Base-by-base conservation (phyloP, 2,113 vertebrate genomes). In the Argyrosomus japonicus region DNA sequence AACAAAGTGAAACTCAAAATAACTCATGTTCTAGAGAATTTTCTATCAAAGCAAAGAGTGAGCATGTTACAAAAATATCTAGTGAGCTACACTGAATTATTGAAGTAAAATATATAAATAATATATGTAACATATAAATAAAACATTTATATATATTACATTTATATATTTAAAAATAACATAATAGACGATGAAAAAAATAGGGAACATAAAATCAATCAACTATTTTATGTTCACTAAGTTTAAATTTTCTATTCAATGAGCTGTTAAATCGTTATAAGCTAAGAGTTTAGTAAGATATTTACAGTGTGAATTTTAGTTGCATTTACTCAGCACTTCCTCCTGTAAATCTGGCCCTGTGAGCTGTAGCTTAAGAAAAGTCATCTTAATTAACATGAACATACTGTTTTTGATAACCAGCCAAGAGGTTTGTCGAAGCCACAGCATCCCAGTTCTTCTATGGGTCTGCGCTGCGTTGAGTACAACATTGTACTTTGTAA, bases 71-170 rank as follows among this genome's bases (percentile, higher is more conserved):
- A 56, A 47, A 54, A 53, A 68, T 17, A 71, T 8, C 47, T 25
- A 7, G 32, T 47, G 36, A 57, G 32, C 17, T 21, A 61, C 54
- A 43, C 3, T 61, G 6, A 68, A 75, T 75, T 29, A 76, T 82
- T 75, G 2, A 82, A 11, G 3, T 15, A 56, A 54, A 43, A 61
- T 47, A 63, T 21, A 75, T 68, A 32, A 75, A 69, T 75, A 61
- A 61, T 82, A 29, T 17, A 75, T 54, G 54, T 6, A 23, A 23
- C 48, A 75, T 74, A 65, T 71, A 1, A 57, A 81, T 75, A 75
- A 82, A 61, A 75, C 29, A 60, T 40, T 8, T 40, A 40, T 40
- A 40, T 40, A 40, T 8, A 40, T 40, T 40, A 51, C 10, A 71
- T 40, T 58, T 19, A 53, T 45, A n/a, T 45, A 65, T 45, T 65